Evolutionary conservation across 1,140 invertebrate genomes (phyloP), one percentile per base, ranked within the genome.

Genomic region (Drosophila jambulina): DNA sequence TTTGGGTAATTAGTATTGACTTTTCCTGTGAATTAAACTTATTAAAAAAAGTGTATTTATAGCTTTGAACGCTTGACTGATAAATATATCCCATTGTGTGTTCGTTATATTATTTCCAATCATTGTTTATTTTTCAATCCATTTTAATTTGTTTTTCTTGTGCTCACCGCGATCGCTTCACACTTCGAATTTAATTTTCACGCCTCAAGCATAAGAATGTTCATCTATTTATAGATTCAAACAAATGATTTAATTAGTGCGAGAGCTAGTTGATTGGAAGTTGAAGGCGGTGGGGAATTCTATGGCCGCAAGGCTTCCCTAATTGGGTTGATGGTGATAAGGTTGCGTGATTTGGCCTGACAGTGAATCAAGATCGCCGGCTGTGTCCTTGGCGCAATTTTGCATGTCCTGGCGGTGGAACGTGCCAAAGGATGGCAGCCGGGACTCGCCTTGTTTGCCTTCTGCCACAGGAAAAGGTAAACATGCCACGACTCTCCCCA

Each of bases 281-380:
- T 40, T 27, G 8, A 19, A 6, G 10, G 8, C 38, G n/a, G 19
- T 19, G 12, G 17, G 36, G 2, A 13, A 36, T n/a, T 32, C n/a
- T 10, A 53, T 34, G 27, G 13, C 19, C 5, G 21, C 19, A 42
- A 46, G 34, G 23, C 34, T 59, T 36, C 19, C 15, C 80, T 69
- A 76, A 45, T 60, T 80, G 64, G 63, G 67, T 43, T 72, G 67
- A 72, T 43, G 67, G 36, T 72, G 67, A 72, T 71, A 72, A 60
- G 69, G 38, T 72, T 48, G 69, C 72, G 77, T 83, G 70, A 75
- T 79, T 59, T 53, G 43, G 42, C 63, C 12, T 32, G 69, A 72
- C 69, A 72, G 67, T 72, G 29, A 59, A 72, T 53, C 63, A 69
- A 77, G 62, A 69, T 78, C 63, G 56, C 27, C 57, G 38, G 29